Evolutionary conservation across 1,140 invertebrate species (phyloP).

Genomic region (Cydia splendana): DNA sequence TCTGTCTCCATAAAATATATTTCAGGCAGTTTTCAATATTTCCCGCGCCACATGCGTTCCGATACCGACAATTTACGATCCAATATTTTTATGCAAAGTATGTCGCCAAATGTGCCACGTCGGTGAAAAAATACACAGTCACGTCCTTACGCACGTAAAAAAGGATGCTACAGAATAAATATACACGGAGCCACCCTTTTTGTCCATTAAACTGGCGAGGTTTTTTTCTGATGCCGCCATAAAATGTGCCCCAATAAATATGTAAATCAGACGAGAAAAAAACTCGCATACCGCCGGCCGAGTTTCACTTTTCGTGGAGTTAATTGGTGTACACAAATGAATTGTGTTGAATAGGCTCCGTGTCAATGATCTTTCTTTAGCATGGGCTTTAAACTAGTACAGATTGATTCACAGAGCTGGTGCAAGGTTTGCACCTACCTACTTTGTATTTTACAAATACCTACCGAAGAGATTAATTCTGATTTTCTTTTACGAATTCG

Average conservation of each 20-base stretch:
- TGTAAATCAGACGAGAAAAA: constrained; percentile 75
- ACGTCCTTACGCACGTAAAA: constrained; percentile 77
- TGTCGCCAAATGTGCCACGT: constrained; percentile 76
- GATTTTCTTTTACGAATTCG: too few species aligned
- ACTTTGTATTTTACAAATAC: too few species aligned
- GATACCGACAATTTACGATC: constrained; percentile 73
- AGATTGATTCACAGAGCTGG: background rate
- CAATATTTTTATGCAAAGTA: constrained; percentile 79
- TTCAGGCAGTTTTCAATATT: constrained; percentile 64
- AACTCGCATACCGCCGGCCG: constrained; percentile 54
- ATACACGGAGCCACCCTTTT: constrained; percentile 78
- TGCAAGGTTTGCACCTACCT: too few species aligned
- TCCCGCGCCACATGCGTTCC: constrained; percentile 64
- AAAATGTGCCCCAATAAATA: constrained; percentile 80
- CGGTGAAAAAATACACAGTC: constrained; percentile 70
- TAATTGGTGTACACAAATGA: constrained; percentile 72
- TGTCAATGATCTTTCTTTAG: constrained; percentile 57
- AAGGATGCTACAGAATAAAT: constrained; percentile 79
- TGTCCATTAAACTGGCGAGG: constrained; percentile 76
- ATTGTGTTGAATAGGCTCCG: constrained; percentile 52
- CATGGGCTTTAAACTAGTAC: background rate
- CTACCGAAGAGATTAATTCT: too few species aligned
- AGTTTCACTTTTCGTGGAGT: constrained; percentile 74
- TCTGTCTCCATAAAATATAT: constrained; percentile 65
- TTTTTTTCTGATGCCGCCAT: constrained; percentile 73